Conservation (phyloP, 2,797 vertebrate species). For the Chaetodon trifasciatus region DNA sequence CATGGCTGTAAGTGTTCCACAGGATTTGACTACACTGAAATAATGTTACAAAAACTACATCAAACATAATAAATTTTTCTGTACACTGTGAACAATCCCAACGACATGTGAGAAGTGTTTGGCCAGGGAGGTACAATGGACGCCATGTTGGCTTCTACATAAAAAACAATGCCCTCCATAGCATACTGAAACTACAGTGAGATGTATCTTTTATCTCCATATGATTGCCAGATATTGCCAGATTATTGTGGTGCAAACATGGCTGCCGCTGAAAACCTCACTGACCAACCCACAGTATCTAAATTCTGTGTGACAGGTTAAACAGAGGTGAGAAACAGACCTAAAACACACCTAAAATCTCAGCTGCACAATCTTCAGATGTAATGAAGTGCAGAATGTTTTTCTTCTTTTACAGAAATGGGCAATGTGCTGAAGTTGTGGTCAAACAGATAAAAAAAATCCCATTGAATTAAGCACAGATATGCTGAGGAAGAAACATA, state of each 20-base stretch:
- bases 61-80: slow-evolving; percentile 56
- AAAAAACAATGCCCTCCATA: slow-evolving; percentile 23
- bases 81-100: slow-evolving; percentile 67
- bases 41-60: slow-evolving; percentile 62
- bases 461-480: background rate
- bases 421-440: slow-evolving; percentile 17
- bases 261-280: slow-evolving; percentile 14
- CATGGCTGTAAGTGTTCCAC: slow-evolving; percentile 79
- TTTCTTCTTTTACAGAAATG: background rate
- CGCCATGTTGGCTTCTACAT: slow-evolving; percentile 39
- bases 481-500: slow-evolving; percentile 3
- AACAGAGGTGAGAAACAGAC: slow-evolving; percentile 27
- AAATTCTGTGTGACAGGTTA: slow-evolving; percentile 16
- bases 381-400: slow-evolving; percentile 23
- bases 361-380: slow-evolving; percentile 24
- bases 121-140: slow-evolving; percentile 23
- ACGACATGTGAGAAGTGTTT: slow-evolving; percentile 55
- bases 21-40: slow-evolving; percentile 57
- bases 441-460: background rate
- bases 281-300: slow-evolving; percentile 6
- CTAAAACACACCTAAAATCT: slow-evolving; percentile 33
- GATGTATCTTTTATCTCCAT: slow-evolving; percentile 19
- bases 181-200: slow-evolving; percentile 28
- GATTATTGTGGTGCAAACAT: slow-evolving; percentile 22
- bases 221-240: slow-evolving; percentile 10